These are phyloP conservation scores for Cyrtodaria siliqua DNA, from an alignment of 2,888 invertebrate species.

Conservation along the genomic window DNA sequence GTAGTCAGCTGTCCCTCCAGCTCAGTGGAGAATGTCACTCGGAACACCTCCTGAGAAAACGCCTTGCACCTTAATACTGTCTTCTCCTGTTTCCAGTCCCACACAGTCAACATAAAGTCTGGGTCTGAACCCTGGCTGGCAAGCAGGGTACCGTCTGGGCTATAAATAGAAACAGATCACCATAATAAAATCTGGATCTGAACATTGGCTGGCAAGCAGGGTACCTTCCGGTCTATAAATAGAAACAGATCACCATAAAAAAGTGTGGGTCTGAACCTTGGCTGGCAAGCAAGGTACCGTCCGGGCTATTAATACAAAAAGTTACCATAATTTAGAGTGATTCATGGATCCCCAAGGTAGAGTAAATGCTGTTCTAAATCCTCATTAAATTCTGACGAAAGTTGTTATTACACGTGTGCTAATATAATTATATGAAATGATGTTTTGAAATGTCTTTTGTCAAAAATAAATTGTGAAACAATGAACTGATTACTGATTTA, in stretches of 20 bases:
- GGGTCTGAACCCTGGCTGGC: conserved; percentile 95
- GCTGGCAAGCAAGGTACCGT: conserved; percentile 93
- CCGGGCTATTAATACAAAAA: conserved; percentile 88
- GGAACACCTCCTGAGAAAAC: conserved; percentile 92
- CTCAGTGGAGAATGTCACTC: conserved; percentile 93
- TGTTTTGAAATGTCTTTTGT: too few species aligned
- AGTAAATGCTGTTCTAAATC: too few species aligned
- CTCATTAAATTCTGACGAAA: too few species aligned
- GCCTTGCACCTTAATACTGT: conserved; percentile 93
- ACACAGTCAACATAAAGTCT: conserved; percentile 95
- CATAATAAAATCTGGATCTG: conserved; percentile 94
- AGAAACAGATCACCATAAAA: conserved; percentile 87
- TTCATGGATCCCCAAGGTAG: too few species aligned
- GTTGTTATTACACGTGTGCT: too few species aligned
- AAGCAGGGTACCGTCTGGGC: conserved; percentile 92
- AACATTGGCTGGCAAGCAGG: conserved; percentile 93
- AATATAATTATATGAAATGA: too few species aligned
- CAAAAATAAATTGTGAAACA: too few species aligned
- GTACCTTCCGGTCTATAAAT: conserved; percentile 91
- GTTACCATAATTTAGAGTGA: too few species aligned
- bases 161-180: conserved; percentile 84
- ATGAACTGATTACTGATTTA: too few species aligned
- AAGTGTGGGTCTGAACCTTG: conserved; percentile 95
- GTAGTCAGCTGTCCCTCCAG: conserved; percentile 93
- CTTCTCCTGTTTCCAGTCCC: conserved; percentile 93